Evolutionary conservation across 2,113 vertebrate species (phyloP).

Genomic region (Cricetomys ansorgei): DNA sequence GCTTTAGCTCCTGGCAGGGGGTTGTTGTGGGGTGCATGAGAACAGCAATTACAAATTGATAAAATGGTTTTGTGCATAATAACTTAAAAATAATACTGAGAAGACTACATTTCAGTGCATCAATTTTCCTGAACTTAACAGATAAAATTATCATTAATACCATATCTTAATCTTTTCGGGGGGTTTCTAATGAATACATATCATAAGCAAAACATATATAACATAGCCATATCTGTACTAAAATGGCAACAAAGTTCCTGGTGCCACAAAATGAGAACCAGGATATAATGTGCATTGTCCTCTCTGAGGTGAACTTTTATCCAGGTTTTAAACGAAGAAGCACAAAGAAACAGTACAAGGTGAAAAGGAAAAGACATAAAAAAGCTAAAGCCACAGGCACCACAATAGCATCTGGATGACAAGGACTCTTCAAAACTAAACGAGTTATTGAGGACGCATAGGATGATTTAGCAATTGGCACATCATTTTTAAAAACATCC

Average conservation of each 20-base stretch:
- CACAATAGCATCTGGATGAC: not conserved
- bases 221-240: not conserved
- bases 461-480: conserved; percentile 37
- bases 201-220: not conserved
- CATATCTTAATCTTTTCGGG: not conserved
- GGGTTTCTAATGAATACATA: not conserved
- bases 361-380: conserved; percentile 41
- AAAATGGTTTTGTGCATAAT: not conserved
- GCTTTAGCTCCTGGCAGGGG: not conserved
- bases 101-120: not conserved
- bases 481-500: not conserved
- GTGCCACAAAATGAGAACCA: not conserved
- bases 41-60: not conserved
- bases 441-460: conserved; percentile 15
- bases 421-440: conserved; percentile 26
- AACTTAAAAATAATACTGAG: conserved; percentile 34
- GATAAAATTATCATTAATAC: not conserved
- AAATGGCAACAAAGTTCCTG: not conserved
- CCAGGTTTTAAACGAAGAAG: conserved; percentile 35
- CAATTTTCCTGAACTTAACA: not conserved
- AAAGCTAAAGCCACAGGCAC: not conserved
- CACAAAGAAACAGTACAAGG: not conserved
- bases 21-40: too few species aligned
- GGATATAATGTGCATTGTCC: not conserved
- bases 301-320: not conserved